These are phyloP conservation scores for Gobio occitaniae DNA, from an alignment of 2,797 vertebrate species.

Conservation along the genomic window DNA sequence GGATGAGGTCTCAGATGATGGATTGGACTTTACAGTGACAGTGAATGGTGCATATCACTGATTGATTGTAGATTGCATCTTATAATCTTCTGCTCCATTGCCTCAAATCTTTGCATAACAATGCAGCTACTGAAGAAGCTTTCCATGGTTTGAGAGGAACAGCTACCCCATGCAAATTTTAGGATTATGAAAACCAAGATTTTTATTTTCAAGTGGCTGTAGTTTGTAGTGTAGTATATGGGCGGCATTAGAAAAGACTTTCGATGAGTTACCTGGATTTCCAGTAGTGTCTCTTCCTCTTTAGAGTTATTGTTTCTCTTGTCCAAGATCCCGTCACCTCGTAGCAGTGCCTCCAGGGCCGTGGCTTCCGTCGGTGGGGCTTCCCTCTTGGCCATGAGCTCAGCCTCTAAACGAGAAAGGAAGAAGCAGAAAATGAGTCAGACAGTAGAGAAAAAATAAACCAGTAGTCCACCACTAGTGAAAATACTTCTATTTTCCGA, in stretches of 20 bases:
- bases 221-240: not conserved
- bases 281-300: conserved; percentile 93
- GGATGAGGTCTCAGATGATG: conserved; percentile 27
- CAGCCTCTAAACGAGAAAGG: conserved; percentile 83
- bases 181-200: not conserved
- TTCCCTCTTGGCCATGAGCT: conserved; percentile 90
- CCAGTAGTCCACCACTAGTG: not conserved
- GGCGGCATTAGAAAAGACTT: not conserved
- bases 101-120: not conserved
- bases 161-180: not conserved
- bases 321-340: conserved; percentile 89
- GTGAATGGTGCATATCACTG: conserved; percentile 21
- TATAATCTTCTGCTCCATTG: not conserved
- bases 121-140: not conserved
- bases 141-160: not conserved
- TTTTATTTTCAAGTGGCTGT: not conserved
- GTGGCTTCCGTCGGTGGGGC: conserved; percentile 90
- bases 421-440: conserved; percentile 2
- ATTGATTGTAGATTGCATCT: conserved; percentile 13
- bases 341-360: conserved; percentile 92
- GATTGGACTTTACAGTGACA: conserved; percentile 19
- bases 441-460: not conserved
- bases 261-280: conserved; percentile 86
- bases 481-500: not conserved
- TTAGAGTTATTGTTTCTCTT: conserved; percentile 83